These are phyloP conservation scores for Diplolepis rosae DNA, from an alignment of 2,888 invertebrate species.

Conservation along the genomic window DNA sequence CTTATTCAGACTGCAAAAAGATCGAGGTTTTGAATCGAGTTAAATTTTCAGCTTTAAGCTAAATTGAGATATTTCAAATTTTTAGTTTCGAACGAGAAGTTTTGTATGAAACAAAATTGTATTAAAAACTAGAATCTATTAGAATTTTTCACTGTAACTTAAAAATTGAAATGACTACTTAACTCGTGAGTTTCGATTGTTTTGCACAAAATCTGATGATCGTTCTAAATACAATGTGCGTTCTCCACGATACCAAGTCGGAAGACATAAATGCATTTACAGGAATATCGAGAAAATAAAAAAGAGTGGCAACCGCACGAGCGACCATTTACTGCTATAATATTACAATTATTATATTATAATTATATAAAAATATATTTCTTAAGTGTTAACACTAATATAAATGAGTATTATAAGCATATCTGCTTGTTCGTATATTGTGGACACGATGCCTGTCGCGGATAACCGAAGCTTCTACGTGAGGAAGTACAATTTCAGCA, in stretches of 20 bases:
- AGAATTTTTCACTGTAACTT: too few relatives aligned
- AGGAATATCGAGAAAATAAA: slow-evolving; percentile 7
- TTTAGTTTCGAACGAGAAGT: too few relatives aligned
- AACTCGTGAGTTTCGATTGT: too few relatives aligned
- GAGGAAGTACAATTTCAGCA: slow-evolving; percentile 62
- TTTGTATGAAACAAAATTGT: too few relatives aligned
- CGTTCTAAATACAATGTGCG: slow-evolving; percentile 22
- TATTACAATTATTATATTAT: slow-evolving; percentile 64
- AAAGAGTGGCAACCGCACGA: slow-evolving; percentile 52
- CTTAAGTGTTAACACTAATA: slow-evolving; percentile 74
- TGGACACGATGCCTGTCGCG: slow-evolving; percentile 73
- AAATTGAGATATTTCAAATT: too few relatives aligned
- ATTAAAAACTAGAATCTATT: too few relatives aligned
- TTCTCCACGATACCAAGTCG: slow-evolving; percentile 2
- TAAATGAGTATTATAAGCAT: slow-evolving; percentile 74
- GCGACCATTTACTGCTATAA: slow-evolving; percentile 64
- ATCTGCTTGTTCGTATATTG: slow-evolving; percentile 60
- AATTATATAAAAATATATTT: slow-evolving; percentile 74
- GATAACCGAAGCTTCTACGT: slow-evolving; percentile 72
- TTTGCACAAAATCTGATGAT: background rate
- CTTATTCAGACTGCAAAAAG: too few relatives aligned
- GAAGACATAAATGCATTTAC: slow-evolving; percentile 16
- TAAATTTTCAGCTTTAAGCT: too few relatives aligned
- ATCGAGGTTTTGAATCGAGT: too few relatives aligned
- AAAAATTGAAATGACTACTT: too few relatives aligned